These are phyloP conservation scores for Halcyon malimbica DNA, from an alignment of 2,113 vertebrate genomes.

Conservation along the genomic window DNA sequence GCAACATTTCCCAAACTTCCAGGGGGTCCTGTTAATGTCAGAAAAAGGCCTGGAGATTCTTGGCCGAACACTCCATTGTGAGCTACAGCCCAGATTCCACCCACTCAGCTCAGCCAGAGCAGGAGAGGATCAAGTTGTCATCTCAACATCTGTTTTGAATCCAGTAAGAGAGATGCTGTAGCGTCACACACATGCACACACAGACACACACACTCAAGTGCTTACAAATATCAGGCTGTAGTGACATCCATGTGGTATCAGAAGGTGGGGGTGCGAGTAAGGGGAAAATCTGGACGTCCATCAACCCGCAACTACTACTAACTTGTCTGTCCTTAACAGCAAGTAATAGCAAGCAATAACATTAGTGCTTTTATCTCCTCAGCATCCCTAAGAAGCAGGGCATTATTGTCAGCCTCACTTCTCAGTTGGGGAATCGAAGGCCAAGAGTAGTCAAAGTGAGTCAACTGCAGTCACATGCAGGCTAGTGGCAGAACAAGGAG, in stretches of 20 bases:
- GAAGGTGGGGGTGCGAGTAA: constrained; percentile 10
- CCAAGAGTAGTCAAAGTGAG: not conserved
- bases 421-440: not conserved
- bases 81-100: constrained; percentile 53
- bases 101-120: constrained; percentile 42
- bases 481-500: not conserved
- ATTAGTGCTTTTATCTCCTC: not conserved
- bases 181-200: not conserved
- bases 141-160: constrained; percentile 62
- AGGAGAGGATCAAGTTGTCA: constrained; percentile 55
- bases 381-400: not conserved
- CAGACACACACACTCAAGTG: not conserved
- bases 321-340: not conserved
- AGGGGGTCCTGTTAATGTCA: constrained; percentile 51
- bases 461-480: not conserved
- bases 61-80: not conserved
- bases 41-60: constrained; percentile 52
- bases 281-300: not conserved
- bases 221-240: not conserved
- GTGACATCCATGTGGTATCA: not conserved
- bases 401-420: not conserved
- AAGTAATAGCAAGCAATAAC: not conserved
- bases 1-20: constrained; percentile 45
- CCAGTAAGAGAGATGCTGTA: not conserved
- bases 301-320: not conserved